phyloP scores from a whole-genome alignment of 2,113 vertebrate species.

The Vidua macroura region DNA sequence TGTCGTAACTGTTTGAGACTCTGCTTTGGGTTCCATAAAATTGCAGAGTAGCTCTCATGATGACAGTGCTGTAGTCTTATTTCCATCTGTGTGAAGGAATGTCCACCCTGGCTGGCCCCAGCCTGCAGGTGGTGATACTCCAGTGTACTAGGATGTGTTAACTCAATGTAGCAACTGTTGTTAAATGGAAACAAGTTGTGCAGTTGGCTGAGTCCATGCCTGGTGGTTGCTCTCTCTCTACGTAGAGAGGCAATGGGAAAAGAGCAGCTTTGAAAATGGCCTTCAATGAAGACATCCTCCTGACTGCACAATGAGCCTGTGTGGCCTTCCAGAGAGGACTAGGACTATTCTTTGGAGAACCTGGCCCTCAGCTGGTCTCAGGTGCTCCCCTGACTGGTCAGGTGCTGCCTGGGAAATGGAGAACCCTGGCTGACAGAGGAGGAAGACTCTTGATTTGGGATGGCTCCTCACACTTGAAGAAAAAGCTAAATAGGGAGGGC shows the following conservation, averaged over 20 bases:
- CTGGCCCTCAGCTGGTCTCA: neutral
- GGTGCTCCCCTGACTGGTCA: neutral
- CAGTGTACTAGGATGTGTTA: neutral
- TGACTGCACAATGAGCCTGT: neutral
- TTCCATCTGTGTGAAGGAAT: neutral
- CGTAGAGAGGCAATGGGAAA: neutral
- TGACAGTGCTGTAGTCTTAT: neutral
- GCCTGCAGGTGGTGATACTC: neutral
- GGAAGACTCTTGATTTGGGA: neutral
- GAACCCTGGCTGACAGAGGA: neutral
- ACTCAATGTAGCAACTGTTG: neutral
- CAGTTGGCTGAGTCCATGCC: neutral
- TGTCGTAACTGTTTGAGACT: neutral
- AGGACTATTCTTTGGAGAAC: neutral
- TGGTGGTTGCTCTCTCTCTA: neutral
- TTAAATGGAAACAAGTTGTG: neutral
- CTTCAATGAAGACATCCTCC: neutral
- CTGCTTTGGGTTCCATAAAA: neutral
- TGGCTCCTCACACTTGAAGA: neutral
- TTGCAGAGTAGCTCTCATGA: rapidly evolving
- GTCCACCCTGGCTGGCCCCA: neutral
- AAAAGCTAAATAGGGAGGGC: neutral
- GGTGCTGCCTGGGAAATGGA: neutral
- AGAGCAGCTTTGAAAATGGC: neutral
- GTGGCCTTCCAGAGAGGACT: neutral